phyloP scores from a whole-genome alignment of 1,140 invertebrate species.

The Eumeta japonica region DNA sequence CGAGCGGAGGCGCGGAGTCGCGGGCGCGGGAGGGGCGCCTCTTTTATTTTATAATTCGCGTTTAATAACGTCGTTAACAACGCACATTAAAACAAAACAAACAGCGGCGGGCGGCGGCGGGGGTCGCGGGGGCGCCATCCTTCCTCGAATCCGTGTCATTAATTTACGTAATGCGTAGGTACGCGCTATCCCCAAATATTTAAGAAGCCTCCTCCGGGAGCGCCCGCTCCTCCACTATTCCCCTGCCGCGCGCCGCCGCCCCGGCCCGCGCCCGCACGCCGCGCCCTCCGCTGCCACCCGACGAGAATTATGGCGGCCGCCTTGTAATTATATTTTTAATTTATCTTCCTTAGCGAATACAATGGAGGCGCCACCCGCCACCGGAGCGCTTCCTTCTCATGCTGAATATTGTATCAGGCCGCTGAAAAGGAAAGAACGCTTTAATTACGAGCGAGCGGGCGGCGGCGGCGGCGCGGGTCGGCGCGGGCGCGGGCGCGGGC shows the following conservation, averaged over 20 bases:
- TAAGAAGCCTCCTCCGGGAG: conserved; percentile 57
- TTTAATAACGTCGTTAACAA: conserved; percentile 57
- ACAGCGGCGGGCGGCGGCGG: conserved; percentile 18
- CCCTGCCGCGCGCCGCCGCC: conserved; percentile 19
- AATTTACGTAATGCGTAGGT: conserved; percentile 58
- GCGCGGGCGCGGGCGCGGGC: no score
- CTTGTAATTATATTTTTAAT: conserved; percentile 63
- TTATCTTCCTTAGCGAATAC: conserved; percentile 61
- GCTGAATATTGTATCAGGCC: conserved; percentile 57
- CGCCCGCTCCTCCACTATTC: conserved; percentile 51
- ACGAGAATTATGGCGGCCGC: conserved; percentile 60
- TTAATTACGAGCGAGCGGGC: conserved; percentile 56
- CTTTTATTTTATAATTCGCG: conserved; percentile 45
- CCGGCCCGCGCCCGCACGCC: conserved; percentile 10
- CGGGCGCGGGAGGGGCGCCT: conserved; percentile 20
- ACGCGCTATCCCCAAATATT: conserved; percentile 58
- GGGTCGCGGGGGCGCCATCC: conserved; percentile 44
- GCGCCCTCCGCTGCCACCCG: conserved; percentile 38
- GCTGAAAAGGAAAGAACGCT: conserved; percentile 57
- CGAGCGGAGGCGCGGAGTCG: no score
- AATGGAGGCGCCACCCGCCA: conserved; percentile 55
- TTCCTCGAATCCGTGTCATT: conserved; percentile 58
- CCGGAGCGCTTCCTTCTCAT: conserved; percentile 54
- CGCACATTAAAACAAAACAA: conserved; percentile 56
- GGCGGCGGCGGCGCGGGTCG: no score